These are phyloP conservation scores for Platerodrilus igneus DNA, from an alignment of 2,888 invertebrate species.

Conservation along the genomic window DNA sequence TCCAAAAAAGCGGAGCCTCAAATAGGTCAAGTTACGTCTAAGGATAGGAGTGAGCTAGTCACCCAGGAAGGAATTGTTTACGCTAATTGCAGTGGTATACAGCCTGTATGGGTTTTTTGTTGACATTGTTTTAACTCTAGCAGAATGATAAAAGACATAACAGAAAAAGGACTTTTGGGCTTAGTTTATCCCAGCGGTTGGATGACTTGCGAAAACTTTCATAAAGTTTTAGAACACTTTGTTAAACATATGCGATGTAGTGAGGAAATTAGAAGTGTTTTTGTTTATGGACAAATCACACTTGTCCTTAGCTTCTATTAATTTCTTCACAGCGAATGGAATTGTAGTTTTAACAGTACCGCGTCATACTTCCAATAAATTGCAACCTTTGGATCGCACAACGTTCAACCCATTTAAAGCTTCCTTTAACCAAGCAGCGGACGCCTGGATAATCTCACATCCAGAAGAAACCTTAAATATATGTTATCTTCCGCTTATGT, in stretches of 20 bases:
- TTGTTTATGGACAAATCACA: slow-evolving; percentile 35
- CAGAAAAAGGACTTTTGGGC: slow-evolving; percentile 14
- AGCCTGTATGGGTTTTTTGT: slow-evolving; percentile 15
- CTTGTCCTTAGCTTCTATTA: slow-evolving; percentile 30
- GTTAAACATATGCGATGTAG: slow-evolving; percentile 33
- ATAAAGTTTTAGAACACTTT: slow-evolving; percentile 36
- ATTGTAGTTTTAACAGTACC: slow-evolving; percentile 24
- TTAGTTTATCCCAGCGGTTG: slow-evolving; percentile 30
- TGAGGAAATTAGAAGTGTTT: slow-evolving; percentile 30
- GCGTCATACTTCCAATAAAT: slow-evolving; percentile 34
- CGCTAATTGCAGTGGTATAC: slow-evolving; percentile 13
- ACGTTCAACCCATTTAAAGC: slow-evolving; percentile 32
- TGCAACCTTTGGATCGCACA: slow-evolving; percentile 31
- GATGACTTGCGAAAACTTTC: slow-evolving; percentile 36
- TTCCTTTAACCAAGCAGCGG: slow-evolving; percentile 19
- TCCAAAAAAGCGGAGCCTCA: slow-evolving; percentile 29
- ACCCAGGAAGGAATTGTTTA: slow-evolving; percentile 18
- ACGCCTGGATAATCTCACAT: slow-evolving; percentile 27
- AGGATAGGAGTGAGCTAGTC: slow-evolving; percentile 20
- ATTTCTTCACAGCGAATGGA: slow-evolving; percentile 39
- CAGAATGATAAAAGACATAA: slow-evolving; percentile 17
- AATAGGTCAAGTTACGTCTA: slow-evolving; percentile 18
- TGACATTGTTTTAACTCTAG: slow-evolving; percentile 9
- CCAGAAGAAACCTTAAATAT: slow-evolving; percentile 30
- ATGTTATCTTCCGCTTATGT: slow-evolving; percentile 21